phyloP scores from a whole-genome alignment of 2,888 invertebrate genomes.

The Entomobrya multifasciata region DNA sequence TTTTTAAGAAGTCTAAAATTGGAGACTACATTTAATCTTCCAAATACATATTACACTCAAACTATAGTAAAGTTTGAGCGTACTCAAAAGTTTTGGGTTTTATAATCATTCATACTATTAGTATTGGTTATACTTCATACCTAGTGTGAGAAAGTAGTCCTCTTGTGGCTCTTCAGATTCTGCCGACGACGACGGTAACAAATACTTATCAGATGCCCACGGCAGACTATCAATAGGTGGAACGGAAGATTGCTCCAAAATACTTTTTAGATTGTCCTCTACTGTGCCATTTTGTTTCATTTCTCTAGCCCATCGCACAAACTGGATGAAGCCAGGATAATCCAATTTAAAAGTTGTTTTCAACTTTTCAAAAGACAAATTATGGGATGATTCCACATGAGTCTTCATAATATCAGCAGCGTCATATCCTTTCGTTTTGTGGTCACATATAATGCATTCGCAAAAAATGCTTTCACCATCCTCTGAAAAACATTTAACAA shows the following conservation, averaged over 20 bases:
- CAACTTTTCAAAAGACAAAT: conserved; percentile 51
- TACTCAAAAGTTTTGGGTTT: conserved; percentile 47
- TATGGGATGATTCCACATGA: conserved; percentile 46
- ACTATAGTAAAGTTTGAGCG: conserved; percentile 8
- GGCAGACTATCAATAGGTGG: neutral
- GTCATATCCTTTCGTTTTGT: conserved; percentile 32
- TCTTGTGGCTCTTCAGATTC: neutral
- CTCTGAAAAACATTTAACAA: conserved; percentile 31
- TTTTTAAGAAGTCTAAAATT: conserved; percentile 45
- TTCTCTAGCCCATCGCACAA: conserved; percentile 55
- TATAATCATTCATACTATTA: neutral
- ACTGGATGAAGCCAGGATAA: conserved; percentile 51
- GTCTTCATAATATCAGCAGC: conserved; percentile 56
- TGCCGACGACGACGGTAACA: conserved; percentile 12
- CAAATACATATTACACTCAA: conserved; percentile 42
- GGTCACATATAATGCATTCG: conserved; percentile 48
- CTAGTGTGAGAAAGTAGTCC: conserved; percentile 58
- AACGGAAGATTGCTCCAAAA: neutral
- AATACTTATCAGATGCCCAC: conserved; percentile 37
- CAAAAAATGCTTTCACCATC: conserved; percentile 41
- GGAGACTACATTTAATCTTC: conserved; percentile 30
- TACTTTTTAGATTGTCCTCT: neutral
- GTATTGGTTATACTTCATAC: too few relatives aligned
- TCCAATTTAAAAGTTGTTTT: conserved; percentile 32
- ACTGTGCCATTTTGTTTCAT: conserved; percentile 6